These are phyloP conservation scores for Pogonocichla stellata DNA, from an alignment of 2,113 vertebrate genomes.

Conservation along the genomic window DNA sequence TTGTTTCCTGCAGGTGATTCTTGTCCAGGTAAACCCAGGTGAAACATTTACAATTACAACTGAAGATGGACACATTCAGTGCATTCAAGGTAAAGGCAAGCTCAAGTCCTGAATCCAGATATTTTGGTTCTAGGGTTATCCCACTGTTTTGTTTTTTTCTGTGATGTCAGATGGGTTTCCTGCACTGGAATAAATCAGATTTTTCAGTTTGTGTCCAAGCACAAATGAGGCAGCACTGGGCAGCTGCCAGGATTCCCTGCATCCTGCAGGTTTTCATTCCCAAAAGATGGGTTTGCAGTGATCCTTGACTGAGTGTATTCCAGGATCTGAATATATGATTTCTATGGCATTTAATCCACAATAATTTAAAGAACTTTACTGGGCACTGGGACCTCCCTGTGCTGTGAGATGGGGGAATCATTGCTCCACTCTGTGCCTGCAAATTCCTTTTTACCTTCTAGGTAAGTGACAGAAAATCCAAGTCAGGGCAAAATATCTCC, in stretches of 20 bases:
- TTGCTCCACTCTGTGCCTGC: neutral
- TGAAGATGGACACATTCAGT: slow-evolving; percentile 81
- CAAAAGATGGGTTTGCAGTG: neutral
- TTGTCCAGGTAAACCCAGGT: slow-evolving; percentile 85
- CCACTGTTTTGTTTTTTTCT: neutral
- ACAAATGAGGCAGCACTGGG: neutral
- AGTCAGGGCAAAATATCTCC: neutral
- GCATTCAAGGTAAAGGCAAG: slow-evolving; percentile 78
- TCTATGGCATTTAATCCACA: neutral
- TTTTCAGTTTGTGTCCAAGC: neutral
- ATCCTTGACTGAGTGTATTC: too few species aligned
- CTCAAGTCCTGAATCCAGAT: neutral
- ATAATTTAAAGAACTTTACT: neutral
- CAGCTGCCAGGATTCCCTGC: neutral
- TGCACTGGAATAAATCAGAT: neutral
- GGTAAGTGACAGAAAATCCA: neutral
- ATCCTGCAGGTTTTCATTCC: neutral
- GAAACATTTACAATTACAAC: slow-evolving; percentile 83
- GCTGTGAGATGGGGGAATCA: neutral
- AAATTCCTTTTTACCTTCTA: neutral
- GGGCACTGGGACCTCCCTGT: neutral
- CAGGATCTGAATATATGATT: neutral
- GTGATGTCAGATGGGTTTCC: neutral
- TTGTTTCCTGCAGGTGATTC: slow-evolving; percentile 74
- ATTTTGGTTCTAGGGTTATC: neutral